phyloP scores from a whole-genome alignment of 1,140 invertebrate genomes.

The Bradynema listronoti region DNA sequence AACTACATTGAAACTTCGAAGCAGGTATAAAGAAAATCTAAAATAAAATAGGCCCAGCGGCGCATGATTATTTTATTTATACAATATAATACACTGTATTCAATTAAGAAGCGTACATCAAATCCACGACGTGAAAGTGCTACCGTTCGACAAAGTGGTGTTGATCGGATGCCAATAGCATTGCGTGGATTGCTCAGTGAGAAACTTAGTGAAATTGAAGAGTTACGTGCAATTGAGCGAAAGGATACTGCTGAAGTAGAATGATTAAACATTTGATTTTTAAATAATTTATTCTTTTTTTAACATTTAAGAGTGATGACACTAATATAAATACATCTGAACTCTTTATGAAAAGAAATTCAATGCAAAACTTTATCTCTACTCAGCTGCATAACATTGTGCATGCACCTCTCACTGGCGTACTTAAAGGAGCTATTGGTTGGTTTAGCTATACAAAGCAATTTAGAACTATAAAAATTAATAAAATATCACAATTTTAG shows the following conservation, averaged over 20 bases:
- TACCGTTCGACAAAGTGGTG: constrained; percentile 43
- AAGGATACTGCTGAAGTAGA: constrained; percentile 13
- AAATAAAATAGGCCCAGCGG: too few species aligned
- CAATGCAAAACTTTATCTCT: constrained; percentile 30
- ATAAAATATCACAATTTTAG: too few species aligned
- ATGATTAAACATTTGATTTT: constrained; percentile 13
- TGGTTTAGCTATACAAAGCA: too few species aligned
- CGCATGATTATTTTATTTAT: too few species aligned
- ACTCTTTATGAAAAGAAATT: constrained; percentile 23
- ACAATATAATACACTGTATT: too few species aligned
- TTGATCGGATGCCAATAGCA: constrained; percentile 42
- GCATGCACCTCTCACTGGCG: constrained; percentile 76
- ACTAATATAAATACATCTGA: constrained; percentile 31
- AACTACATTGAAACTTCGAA: constrained; percentile 57
- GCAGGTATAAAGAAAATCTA: too few species aligned
- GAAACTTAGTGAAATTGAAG: constrained; percentile 54
- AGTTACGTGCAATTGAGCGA: constrained; percentile 40
- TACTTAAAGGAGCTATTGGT: constrained; percentile 85
- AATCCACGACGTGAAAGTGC: constrained; percentile 52
- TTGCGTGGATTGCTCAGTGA: constrained; percentile 56
- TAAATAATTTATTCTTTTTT: not conserved
- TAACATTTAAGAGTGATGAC: constrained; percentile 5
- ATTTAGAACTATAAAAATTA: too few species aligned
- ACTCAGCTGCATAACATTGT: constrained; percentile 75
- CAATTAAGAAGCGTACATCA: constrained; percentile 55